Percentiles rank a stretch among this genome's conserved stretches.
phyloP scores from a whole-genome alignment of 2,888 invertebrate genomes.

The Lumbricus terrestris region DNA sequence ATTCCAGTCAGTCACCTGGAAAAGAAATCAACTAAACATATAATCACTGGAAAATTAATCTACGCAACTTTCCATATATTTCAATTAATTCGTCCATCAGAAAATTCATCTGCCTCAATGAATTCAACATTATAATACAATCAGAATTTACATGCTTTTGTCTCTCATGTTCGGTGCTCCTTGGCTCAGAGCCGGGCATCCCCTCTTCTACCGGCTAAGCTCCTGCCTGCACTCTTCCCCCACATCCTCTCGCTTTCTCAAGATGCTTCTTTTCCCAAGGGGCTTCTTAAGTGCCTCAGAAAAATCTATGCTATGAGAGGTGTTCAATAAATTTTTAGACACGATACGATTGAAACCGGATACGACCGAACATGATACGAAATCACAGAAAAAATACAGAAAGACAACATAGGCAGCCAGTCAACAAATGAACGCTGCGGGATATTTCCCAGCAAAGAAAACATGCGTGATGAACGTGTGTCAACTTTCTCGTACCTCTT shows the following conservation, averaged over 20 bases:
- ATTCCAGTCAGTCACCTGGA: conserved; percentile 32
- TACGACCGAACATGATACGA: too few relatives aligned
- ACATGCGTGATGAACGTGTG: neutral
- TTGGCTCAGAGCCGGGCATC: too few relatives aligned
- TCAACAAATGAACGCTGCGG: neutral
- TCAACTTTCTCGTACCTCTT: neutral
- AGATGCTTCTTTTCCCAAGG: too few relatives aligned
- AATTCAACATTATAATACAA: neutral
- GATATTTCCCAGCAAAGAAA: neutral
- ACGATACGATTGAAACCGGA: too few relatives aligned
- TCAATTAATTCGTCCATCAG: neutral
- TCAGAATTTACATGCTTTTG: too few relatives aligned
- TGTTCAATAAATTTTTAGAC: too few relatives aligned
- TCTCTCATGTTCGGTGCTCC: too few relatives aligned
- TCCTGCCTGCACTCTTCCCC: too few relatives aligned
- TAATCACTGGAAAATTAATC: neutral
- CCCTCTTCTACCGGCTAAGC: too few relatives aligned
- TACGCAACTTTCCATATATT: neutral
- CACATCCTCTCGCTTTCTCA: too few relatives aligned
- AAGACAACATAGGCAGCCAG: neutral
- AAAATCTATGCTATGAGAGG: too few relatives aligned
- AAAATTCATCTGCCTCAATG: neutral
- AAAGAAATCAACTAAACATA: neutral
- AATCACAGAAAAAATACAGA: neutral
- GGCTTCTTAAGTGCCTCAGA: too few relatives aligned